Base-by-base conservation (phyloP, 2,888 invertebrate genomes). In the Tetropium fuscum region DNA sequence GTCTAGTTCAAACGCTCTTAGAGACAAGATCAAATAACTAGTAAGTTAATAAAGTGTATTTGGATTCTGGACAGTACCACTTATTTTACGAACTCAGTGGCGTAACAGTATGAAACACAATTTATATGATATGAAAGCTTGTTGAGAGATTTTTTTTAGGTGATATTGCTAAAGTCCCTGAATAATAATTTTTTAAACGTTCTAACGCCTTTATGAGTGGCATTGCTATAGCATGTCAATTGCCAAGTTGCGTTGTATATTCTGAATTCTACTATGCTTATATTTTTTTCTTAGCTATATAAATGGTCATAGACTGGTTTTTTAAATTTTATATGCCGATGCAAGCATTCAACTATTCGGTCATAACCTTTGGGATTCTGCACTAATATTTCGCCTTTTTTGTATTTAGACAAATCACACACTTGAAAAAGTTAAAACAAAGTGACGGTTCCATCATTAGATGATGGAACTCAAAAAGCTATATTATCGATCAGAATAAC, bases 301-400 rank as follows among this genome's bases (percentile, higher is more conserved):
- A 30, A 30, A 30, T 30, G 30, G n/a, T 30, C 30, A 30, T 30
- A 30, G 10, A 30, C 2, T 10, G 30, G 30, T 10, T 30, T n/a
- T 30, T 30, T 30, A 1, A 30, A 30, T 30, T 30, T 27, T 27
- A 27, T 7, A 7, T 27, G 27, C 2, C 7, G 7, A n/a, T 27
- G 7, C n/a, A 27, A 27, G 7, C 27, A 27, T 27, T 27, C 27
- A 27, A 27, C 27, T 27, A 27, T 2, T 27, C 27, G 2, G 7
- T 30, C 30, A n/a, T 30, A 30, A 11, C 30, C 30, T n/a, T 30
- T 30, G 30, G 30, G 30, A 30, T 30, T 30, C 10, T 30, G 30
- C 30, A 30, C 30, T 10, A 30, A 11, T 30, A n/a, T 11, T 30
- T 30, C 30, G 7, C 11, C 10, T 4, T 30, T 30, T 30, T 30